Conservation (phyloP, 2,113 vertebrate species). For the Trichomycterus rosablanca region DNA sequence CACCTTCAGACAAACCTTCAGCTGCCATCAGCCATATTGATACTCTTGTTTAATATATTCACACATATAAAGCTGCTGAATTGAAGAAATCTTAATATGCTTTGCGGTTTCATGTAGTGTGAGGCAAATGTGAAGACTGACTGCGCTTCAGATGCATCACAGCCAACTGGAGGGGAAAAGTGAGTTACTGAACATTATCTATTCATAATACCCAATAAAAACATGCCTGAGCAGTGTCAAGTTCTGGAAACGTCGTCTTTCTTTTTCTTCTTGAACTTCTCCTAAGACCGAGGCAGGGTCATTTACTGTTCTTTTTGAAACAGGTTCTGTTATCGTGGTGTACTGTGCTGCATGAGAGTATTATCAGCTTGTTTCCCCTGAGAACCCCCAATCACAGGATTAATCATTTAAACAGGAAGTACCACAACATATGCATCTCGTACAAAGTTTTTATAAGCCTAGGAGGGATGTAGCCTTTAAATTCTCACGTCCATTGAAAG, state of each 20-base stretch:
- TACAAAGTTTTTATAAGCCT: conserved; percentile 24
- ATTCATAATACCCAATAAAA: no score
- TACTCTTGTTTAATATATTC: no score
- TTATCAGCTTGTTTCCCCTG: conserved; percentile 53
- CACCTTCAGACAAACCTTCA: no score
- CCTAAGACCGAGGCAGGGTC: conserved; percentile 29
- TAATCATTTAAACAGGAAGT: conserved; percentile 5
- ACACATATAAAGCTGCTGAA: not conserved
- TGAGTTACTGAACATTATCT: conserved; percentile 37
- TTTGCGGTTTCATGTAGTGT: conserved; percentile 62
- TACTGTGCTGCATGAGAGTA: conserved; percentile 42
- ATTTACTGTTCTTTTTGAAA: conserved; percentile 35
- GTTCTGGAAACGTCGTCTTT: no score
- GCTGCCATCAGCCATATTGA: no score
- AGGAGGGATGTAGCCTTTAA: conserved; percentile 22
- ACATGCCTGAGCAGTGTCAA: no score
- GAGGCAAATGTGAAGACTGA: conserved; percentile 75
- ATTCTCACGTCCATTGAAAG: no score
- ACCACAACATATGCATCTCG: conserved; percentile 14
- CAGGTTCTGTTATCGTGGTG: conserved; percentile 48
- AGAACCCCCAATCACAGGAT: conserved; percentile 34
- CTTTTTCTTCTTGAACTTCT: no score
- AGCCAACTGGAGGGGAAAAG: conserved; percentile 74
- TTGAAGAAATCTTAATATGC: not conserved
- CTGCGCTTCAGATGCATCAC: conserved; percentile 58